Evolutionary conservation across 2,888 invertebrate species (phyloP).

Genomic region (Eupithecia subumbrata): DNA sequence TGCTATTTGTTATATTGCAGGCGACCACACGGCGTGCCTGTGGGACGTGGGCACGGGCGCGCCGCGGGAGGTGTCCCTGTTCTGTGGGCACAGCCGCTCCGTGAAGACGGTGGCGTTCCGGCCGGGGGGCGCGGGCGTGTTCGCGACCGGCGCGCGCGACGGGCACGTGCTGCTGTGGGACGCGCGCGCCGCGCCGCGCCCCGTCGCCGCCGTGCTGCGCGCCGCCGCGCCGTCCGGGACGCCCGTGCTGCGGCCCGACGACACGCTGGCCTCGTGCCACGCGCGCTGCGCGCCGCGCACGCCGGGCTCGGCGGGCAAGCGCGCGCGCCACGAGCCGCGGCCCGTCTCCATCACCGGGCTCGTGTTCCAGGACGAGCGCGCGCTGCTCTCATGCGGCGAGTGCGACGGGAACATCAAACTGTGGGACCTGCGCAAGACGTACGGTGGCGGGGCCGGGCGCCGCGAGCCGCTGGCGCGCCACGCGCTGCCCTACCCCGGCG

Average conservation of each 20-base stretch:
- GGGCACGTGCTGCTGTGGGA: constrained; percentile 95
- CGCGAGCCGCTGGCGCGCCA: constrained; percentile 89
- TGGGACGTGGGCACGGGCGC: constrained; percentile 87
- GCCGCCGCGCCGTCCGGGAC: constrained; percentile 62
- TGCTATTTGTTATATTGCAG: too few relatives aligned
- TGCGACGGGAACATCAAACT: constrained; percentile 94
- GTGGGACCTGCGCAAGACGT: constrained; percentile 94
- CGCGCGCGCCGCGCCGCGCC: constrained; percentile 68
- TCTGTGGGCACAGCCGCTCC: constrained; percentile 90
- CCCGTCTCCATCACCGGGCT: constrained; percentile 92
- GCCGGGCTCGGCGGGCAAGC: constrained; percentile 80
- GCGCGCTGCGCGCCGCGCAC: constrained; percentile 75
- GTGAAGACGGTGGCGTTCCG: constrained; percentile 92
- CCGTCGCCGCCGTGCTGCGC: constrained; percentile 77
- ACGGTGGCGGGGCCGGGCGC: constrained; percentile 86
- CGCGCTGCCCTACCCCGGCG: constrained; percentile 89
- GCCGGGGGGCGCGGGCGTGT: constrained; percentile 87
- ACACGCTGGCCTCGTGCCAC: constrained; percentile 88
- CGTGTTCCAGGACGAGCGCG: constrained; percentile 91
- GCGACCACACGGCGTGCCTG: constrained; percentile 91
- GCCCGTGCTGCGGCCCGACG: constrained; percentile 85
- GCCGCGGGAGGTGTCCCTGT: constrained; percentile 81
- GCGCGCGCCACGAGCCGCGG: constrained; percentile 78
- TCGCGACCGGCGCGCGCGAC: constrained; percentile 95
- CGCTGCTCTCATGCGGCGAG: constrained; percentile 93